Base-by-base conservation (phyloP, 2,888 invertebrate genomes). In the Pammene fasciana region DNA sequence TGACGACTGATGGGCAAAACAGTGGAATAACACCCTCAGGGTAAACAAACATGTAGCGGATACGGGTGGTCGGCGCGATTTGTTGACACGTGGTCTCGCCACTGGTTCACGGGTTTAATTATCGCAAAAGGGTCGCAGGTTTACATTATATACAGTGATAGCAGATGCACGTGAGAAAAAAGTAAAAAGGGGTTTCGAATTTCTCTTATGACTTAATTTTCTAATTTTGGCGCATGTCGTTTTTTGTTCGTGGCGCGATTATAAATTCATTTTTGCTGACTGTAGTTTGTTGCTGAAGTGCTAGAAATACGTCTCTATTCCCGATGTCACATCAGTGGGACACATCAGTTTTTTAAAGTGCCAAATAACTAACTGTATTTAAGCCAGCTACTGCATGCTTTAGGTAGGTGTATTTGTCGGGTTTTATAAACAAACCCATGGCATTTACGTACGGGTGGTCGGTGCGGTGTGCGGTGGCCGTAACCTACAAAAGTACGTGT, bases 11-110 rank as follows among this genome's bases (percentile, higher is more conserved):
- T 34, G 8, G 34, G 13, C n/a, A 26, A 54, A 7, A 2, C n/a
- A 26, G 26, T n/a, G n/a, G 34, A 54, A 54, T n/a, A 3, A 5
- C 26, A 50, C 26, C 18, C 13, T 13, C 13, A 77, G 80, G 76
- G 83, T 88, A 90, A 89, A 90, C 88, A 89, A 85, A 86, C 80
- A 75, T 71, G 75, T 71, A 78, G 72, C 80, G 79, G 82, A 88
- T 86, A 87, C 87, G 89, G 89, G 89, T 88, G 89, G 90, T 86
- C 89, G 79, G 80, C 75, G 79, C 86, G 85, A 86, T 87, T 85
- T 88, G 90, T 89, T 88, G 88, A 88, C 88, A 87, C 76, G 78
- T 73, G 76, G 75, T 75, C 75, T 75, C 73, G 71, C 71, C 73
- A 41, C 46, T 43, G 59, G 65, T 60, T 60, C 59, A 70, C 60